phyloP scores from a whole-genome alignment of 2,797 vertebrate genomes.

The Onychomys torridus region DNA sequence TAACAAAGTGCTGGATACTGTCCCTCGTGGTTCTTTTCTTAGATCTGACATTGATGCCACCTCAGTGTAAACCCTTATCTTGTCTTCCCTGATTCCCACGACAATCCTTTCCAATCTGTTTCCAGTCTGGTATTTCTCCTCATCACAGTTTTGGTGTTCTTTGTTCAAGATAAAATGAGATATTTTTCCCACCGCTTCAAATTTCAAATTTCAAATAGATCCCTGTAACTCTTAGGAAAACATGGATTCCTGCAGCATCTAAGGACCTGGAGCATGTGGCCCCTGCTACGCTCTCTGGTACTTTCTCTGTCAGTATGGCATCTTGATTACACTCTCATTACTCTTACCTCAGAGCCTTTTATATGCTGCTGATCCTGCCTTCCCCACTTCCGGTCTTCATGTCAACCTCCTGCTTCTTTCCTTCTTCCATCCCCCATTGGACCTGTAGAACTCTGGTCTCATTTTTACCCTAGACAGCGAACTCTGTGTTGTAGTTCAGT shows the following conservation, averaged over 20 bases:
- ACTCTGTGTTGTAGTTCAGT: not conserved
- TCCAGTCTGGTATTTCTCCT: not conserved
- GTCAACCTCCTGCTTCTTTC: not conserved
- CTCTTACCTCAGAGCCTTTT: not conserved
- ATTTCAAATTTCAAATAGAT: conserved; percentile 33
- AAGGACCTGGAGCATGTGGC: not conserved
- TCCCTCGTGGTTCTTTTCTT: not conserved
- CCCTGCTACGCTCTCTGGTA: not conserved
- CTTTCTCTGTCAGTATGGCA: not conserved
- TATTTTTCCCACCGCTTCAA: not conserved
- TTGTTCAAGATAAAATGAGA: not conserved
- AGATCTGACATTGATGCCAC: not conserved
- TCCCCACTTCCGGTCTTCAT: not conserved
- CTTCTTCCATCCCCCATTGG: not conserved
- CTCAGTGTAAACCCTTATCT: not conserved
- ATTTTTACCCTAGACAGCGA: not conserved
- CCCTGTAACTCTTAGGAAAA: not conserved
- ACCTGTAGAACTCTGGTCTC: not conserved
- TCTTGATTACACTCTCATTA: not conserved
- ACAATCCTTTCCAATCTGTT: not conserved
- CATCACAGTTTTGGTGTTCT: not conserved
- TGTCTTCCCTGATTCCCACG: not conserved
- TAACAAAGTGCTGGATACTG: not conserved
- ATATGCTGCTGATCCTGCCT: not conserved
- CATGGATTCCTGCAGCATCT: not conserved